Conservation (phyloP, 1,140 invertebrate genomes). For the Bombus confusus region DNA sequence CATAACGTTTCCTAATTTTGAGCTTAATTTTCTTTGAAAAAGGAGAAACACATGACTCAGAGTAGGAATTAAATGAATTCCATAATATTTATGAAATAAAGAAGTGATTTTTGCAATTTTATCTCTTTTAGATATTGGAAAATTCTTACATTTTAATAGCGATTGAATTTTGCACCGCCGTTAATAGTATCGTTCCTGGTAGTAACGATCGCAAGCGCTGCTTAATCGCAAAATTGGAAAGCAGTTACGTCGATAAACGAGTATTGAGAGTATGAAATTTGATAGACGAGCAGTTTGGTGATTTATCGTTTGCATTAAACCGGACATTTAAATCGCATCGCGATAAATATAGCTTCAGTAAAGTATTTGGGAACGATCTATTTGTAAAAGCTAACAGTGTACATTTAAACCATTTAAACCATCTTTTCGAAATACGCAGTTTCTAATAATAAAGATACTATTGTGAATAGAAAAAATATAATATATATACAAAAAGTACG, state of each 20-base stretch:
- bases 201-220: too few relatives aligned
- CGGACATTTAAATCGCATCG: neutral
- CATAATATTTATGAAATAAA: neutral
- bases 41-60: neutral
- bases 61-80: neutral
- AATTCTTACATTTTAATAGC: neutral
- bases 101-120: neutral
- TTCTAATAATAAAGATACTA: neutral
- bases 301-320: slow-evolving; percentile 15
- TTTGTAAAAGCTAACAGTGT: neutral
- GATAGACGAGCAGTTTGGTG: neutral
- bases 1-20: fast-evolving
- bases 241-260: slow-evolving; percentile 10
- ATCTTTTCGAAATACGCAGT: neutral
- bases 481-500: neutral
- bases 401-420: neutral
- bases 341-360: neutral
- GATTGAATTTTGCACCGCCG: neutral
- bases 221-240: slow-evolving; percentile 7
- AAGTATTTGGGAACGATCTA: neutral
- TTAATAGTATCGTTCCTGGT: neutral
- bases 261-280: neutral
- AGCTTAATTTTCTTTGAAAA: neutral
- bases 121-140: neutral
- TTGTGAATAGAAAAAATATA: too few relatives aligned